These are phyloP conservation scores for Sakesphorus luctuosus DNA, from an alignment of 2,113 vertebrate genomes.

Conservation along the genomic window DNA sequence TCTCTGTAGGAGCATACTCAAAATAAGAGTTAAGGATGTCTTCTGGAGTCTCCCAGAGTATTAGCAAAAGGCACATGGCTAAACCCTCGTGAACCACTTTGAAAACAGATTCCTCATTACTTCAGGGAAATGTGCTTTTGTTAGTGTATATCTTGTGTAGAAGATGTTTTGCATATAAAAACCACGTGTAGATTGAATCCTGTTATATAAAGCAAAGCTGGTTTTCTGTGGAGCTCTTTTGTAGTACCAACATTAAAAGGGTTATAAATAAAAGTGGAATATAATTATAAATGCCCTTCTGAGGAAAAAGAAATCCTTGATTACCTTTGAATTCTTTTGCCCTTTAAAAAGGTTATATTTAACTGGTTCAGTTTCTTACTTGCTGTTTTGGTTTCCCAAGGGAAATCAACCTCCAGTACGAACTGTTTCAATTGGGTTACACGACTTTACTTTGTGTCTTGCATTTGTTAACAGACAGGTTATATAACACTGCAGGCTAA, in stretches of 20 bases:
- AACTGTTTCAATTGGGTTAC: conserved; percentile 74
- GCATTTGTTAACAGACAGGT: conserved; percentile 73
- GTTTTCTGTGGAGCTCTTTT: conserved; percentile 66
- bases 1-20: neutral
- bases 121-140: conserved; percentile 43
- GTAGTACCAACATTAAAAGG: conserved; percentile 70
- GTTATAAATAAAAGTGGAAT: conserved; percentile 75
- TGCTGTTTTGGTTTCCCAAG: conserved; percentile 71
- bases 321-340: conserved; percentile 76
- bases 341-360: conserved; percentile 77
- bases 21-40: neutral
- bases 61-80: conserved; percentile 4
- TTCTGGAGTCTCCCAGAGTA: neutral
- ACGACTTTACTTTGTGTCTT: conserved; percentile 73
- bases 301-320: conserved; percentile 64
- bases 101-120: conserved; percentile 30
- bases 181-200: conserved; percentile 45
- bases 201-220: conserved; percentile 60
- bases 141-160: conserved; percentile 20
- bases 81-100: neutral
- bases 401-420: conserved; percentile 73
- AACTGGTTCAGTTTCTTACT: conserved; percentile 74
- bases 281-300: conserved; percentile 76
- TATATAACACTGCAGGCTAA: conserved; percentile 68
- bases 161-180: conserved; percentile 67